Percentiles rank a stretch among this genome's conserved stretches.
Evolutionary conservation across 2,888 invertebrate species (phyloP).

Genomic region (Rhodophaea formosa): DNA sequence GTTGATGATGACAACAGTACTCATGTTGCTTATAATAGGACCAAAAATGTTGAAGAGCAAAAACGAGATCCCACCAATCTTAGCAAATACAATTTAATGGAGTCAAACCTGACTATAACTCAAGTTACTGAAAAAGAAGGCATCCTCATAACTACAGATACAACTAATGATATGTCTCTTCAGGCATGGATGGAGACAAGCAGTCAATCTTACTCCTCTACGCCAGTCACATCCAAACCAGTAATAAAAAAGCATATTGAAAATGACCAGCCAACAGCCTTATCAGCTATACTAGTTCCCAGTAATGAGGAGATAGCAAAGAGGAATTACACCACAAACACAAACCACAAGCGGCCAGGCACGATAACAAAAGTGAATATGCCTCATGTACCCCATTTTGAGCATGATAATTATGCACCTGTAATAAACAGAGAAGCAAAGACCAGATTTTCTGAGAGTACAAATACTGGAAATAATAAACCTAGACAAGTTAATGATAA

Average conservation of each 20-base stretch:
- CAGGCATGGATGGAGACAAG: constrained; percentile 68
- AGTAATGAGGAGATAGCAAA: constrained; percentile 64
- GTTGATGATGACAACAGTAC: constrained; percentile 66
- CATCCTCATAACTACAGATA: constrained; percentile 69
- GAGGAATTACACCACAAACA: constrained; percentile 43
- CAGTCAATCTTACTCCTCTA: constrained; percentile 49
- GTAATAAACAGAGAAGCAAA: constrained; percentile 67
- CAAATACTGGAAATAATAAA: constrained; percentile 66
- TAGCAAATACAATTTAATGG: constrained; percentile 70
- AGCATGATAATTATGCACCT: constrained; percentile 58
- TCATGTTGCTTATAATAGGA: constrained; percentile 67
- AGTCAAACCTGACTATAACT: constrained; percentile 68
- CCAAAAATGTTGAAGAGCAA: constrained; percentile 69
- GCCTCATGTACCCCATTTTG: constrained; percentile 61
- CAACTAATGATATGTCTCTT: constrained; percentile 67
- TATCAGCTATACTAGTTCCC: constrained; percentile 84
- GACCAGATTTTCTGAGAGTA: constrained; percentile 63
- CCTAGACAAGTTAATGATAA: constrained; percentile 77
- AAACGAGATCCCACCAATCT: constrained; percentile 60
- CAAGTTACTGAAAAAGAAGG: constrained; percentile 72
- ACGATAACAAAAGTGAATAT: constrained; percentile 71
- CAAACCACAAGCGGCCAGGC: constrained; percentile 53
- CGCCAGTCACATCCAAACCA: constrained; percentile 51
- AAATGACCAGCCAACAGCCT: constrained; percentile 66
- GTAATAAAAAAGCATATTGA: constrained; percentile 59